A percentile compares a stretch with the other conserved stretches of the same genome.
Evolutionary conservation across 1,140 invertebrate genomes (phyloP).

Genomic region (Portunus trituberculatus): DNA sequence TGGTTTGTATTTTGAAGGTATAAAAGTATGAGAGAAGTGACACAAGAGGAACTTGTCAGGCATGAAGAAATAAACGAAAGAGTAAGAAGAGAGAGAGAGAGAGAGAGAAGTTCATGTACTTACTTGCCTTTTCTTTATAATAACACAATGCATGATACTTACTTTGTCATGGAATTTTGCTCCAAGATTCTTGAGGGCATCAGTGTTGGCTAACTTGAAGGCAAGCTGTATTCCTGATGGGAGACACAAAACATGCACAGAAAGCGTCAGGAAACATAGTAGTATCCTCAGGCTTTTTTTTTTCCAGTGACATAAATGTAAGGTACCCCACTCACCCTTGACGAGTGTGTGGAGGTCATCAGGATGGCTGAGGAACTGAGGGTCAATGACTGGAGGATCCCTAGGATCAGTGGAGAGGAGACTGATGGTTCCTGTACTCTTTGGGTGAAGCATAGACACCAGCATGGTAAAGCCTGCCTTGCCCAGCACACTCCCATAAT

Average conservation of each 20-base stretch:
- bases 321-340: background rate
- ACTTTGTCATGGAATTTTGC: slow-evolving; percentile 14
- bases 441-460: slow-evolving; percentile 83
- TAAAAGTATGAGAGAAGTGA: too few species aligned
- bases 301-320: background rate
- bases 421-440: slow-evolving; percentile 87
- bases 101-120: too few species aligned
- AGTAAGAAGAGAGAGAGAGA: too few species aligned
- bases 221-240: slow-evolving; percentile 27
- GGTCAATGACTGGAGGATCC: slow-evolving; percentile 88
- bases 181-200: slow-evolving; percentile 14
- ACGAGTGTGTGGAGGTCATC: slow-evolving; percentile 10
- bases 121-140: too few species aligned
- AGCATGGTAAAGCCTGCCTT: background rate
- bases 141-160: background rate
- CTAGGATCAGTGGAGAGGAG: slow-evolving; percentile 86
- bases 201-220: background rate
- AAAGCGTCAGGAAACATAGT: background rate
- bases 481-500: background rate
- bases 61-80: too few species aligned
- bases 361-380: slow-evolving; percentile 84
- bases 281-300: background rate
- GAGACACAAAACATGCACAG: background rate
- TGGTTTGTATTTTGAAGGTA: too few species aligned
- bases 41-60: too few species aligned